Base-by-base conservation (phyloP, 2,113 vertebrate species). In the Lampris megalopsis region DNA sequence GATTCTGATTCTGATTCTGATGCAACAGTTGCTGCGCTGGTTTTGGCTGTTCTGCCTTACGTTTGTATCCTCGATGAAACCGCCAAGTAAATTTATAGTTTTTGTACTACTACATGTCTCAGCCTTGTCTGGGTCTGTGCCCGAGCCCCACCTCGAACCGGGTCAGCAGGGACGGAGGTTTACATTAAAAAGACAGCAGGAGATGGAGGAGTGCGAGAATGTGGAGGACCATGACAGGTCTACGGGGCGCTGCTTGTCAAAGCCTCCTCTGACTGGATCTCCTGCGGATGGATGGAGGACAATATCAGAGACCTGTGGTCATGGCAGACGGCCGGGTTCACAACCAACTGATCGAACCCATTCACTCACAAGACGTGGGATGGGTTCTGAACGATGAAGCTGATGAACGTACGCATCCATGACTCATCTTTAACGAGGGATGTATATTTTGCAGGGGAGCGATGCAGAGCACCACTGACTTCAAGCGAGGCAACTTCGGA, bases 111-210 rank as follows among this genome's bases (percentile, higher is more conserved):
- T 24, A 24, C 24, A 24, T 24, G 24, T 24, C 24, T 24, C 24
- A 24, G 24, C 24, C 24, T 24, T 24, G 24, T 24, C 24, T 24
- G 24, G 24, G 24, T 24, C 24, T 24, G 24, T 24, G 24, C 24
- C 24, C 24, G 24, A 24, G 24, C 24, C 24, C 24, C 24, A 24
- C 9, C 58, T 60, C 2, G 37, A 9, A 37, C 35, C 24, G 24
- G n/a, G 24, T 40, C 8, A 9, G 5, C 5, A 49, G 36, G 59
- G 50, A 73, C 6, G 24, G 38, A 35, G n/a, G 75, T 83, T 73
- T 71, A 92, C 91, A 89, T 92, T 86, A 91, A 76, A 72, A 84
- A 79, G 81, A 84, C 83, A 77, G 88, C 56, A 1, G 87, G 85
- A 81, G 72, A 71, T 37, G 73, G 68, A 83, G 57, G 62, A 79